phyloP scores from a whole-genome alignment of 2,888 invertebrate species.

The Hypolimnas misippus region DNA sequence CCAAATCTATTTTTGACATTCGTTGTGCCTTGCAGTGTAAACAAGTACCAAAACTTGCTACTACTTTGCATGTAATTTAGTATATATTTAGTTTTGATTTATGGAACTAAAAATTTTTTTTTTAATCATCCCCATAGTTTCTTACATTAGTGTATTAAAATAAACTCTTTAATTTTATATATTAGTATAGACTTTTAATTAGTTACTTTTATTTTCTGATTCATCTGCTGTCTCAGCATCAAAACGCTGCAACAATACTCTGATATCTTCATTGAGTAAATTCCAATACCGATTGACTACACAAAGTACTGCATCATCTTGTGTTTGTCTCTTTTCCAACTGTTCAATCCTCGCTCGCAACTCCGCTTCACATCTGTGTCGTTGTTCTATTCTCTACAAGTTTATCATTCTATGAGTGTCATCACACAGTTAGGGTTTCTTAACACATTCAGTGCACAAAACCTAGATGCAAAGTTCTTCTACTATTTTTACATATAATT shows the following conservation, averaged over 20 bases:
- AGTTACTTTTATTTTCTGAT: slow-evolving; percentile 95
- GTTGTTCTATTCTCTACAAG: slow-evolving; percentile 92
- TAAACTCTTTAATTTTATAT: not conserved
- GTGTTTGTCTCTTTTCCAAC: slow-evolving; percentile 96
- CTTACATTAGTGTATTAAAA: not conserved
- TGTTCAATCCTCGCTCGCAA: slow-evolving; percentile 96
- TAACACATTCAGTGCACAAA: too few relatives aligned
- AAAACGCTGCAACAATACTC: slow-evolving; percentile 96
- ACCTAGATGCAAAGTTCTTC: too few relatives aligned
- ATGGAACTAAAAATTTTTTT: too few relatives aligned
- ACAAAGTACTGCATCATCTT: slow-evolving; percentile 98
- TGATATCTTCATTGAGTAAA: slow-evolving; percentile 97
- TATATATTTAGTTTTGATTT: too few relatives aligned
- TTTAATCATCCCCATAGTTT: too few relatives aligned
- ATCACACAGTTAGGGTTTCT: too few relatives aligned
- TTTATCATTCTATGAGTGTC: not conserved
- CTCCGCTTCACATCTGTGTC: slow-evolving; percentile 94
- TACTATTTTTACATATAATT: not conserved
- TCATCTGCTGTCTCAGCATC: slow-evolving; percentile 99
- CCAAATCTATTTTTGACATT: too few relatives aligned
- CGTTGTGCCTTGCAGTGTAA: too few relatives aligned
- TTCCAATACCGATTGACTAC: slow-evolving; percentile 99
- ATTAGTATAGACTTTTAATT: not conserved
- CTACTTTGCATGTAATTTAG: too few relatives aligned
- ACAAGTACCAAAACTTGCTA: too few relatives aligned